Evolutionary conservation across 2,888 invertebrate genomes (phyloP), one percentile per base, ranked within the genome.

Genomic region (Strigamia transsilvanica): DNA sequence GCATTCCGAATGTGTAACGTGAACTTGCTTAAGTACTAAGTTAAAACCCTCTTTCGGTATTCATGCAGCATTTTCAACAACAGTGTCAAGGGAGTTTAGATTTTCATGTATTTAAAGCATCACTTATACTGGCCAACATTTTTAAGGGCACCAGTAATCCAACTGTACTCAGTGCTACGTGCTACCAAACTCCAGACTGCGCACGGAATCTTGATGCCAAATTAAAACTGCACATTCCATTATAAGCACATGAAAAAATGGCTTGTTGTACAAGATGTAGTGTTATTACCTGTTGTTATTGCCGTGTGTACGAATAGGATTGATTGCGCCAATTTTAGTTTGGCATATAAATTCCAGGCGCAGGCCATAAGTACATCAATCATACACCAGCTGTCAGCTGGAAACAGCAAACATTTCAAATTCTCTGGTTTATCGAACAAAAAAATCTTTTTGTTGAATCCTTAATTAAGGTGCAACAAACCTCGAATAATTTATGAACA

Each of bases 381-480:
- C 73, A 73, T 73, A 32, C 73, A 32, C 32, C 73, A 73, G 73
- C 73, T 73, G 73, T 27, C 32, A 73, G 13, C 23, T 73, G 73
- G 23, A 73, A 32, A 32, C 73, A 66, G 61, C 61, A 21, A 73
- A 23, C 73, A 12, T 66, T 66, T 66, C 66, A 66, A 23, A 66
- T 66, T 66, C 66, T 66, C 66, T 32, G n/a, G 73, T 73, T 73
- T 73, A 73, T 73, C 73, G 73, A 27, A 73, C 73, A 73, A 38
- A 73, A 66, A 73, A 73, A 27, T 73, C 27, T 73, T 73, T 66
- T 73, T 27, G 27, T 23, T 73, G 73, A 32, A 73, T 73, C 73
- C 73, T 32, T 73, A 73, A 73, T 73, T 73, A 73, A 73, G 73
- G 73, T 73, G 73, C 73, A 73, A 73, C 73, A 73, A 73, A 73